Evolutionary conservation across 1,140 invertebrate species (phyloP).

Genomic region (Lordiphosa stackelbergi): DNA sequence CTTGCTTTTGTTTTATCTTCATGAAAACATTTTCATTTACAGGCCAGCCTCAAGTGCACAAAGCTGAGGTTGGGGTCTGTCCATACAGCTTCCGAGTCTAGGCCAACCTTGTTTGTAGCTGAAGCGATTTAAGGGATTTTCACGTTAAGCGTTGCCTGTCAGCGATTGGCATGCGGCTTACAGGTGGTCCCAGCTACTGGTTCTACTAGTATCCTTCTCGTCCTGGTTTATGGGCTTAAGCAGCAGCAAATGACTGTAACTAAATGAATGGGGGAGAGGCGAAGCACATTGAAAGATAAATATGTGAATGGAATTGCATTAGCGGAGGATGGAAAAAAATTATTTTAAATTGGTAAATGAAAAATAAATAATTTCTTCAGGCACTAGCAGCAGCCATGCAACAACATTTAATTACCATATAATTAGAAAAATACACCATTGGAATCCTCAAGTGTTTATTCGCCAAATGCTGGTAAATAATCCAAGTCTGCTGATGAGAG

Average conservation of each 20-base stretch:
- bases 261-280: constrained; percentile 39
- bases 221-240: constrained; percentile 57
- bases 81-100: constrained; percentile 6
- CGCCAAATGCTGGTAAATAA: no score
- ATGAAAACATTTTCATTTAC: constrained; percentile 59
- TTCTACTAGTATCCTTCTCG: constrained; percentile 12
- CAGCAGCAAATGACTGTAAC: constrained; percentile 45
- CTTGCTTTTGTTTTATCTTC: constrained; percentile 12
- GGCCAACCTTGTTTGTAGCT: constrained; percentile 41
- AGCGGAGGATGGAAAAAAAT: background rate
- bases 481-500: no score
- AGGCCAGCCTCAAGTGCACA: constrained; percentile 36
- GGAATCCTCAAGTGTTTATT: no score
- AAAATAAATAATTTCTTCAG: no score
- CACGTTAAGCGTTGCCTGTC: constrained; percentile 62
- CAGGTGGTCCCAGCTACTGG: constrained; percentile 45
- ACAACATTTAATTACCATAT: no score
- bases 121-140: constrained; percentile 66
- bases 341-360: no score
- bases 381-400: no score
- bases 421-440: no score
- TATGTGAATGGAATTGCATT: constrained; percentile 32
- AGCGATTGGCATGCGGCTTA: constrained; percentile 71
- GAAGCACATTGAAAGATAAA: constrained; percentile 27
- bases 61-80: constrained; percentile 13